Conservation (phyloP, 2,113 vertebrate genomes). For the Noctilio leporinus region DNA sequence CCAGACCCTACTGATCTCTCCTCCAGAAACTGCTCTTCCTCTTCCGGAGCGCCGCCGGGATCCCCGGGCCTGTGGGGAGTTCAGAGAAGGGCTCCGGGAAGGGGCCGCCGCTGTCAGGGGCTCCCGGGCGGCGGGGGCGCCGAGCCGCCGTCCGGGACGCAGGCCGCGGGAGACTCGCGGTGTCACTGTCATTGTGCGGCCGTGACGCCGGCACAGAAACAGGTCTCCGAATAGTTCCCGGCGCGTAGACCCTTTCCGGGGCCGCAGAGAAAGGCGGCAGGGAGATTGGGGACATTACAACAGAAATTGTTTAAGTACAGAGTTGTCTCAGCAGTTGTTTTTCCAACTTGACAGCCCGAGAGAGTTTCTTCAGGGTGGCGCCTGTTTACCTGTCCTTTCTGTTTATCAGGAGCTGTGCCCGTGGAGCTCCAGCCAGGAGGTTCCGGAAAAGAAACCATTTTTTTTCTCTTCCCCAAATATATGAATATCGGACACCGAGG, state of each 20-base stretch:
- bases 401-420: not conserved
- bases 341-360: not conserved
- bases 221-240: not conserved
- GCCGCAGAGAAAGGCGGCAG: not conserved
- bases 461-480: slow-evolving; percentile 21
- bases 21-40: not conserved
- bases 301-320: not conserved
- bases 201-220: not conserved
- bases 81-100: not conserved
- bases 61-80: not conserved
- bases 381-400: slow-evolving; percentile 41
- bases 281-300: not conserved
- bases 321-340: not conserved
- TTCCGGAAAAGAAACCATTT: slow-evolving; percentile 5
- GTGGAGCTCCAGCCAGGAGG: not conserved
- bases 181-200: slow-evolving; percentile 47
- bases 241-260: not conserved
- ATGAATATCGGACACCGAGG: not conserved
- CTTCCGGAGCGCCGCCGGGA: not conserved
- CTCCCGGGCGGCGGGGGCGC: no score
- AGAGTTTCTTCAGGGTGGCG: not conserved
- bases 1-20: not conserved
- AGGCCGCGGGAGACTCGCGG: not conserved
- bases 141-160: not conserved
- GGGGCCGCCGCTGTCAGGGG: not conserved